phyloP scores from a whole-genome alignment of 2,797 vertebrate genomes.

The Lacerta bilineata region DNA sequence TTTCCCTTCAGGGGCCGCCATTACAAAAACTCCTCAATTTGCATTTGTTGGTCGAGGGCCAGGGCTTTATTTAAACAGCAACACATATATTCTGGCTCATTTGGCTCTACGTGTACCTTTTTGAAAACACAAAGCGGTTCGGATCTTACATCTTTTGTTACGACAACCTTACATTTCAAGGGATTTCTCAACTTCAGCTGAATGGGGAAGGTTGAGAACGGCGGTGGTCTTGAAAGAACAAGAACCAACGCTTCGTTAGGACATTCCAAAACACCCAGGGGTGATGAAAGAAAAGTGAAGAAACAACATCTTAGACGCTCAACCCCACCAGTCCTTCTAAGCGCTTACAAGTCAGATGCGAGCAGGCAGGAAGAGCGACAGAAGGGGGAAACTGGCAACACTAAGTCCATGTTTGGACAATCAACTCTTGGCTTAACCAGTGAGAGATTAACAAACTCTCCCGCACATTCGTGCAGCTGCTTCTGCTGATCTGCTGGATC shows the following conservation, averaged over 20 bases:
- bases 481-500: too few relatives aligned
- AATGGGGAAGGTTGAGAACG: slow-evolving; percentile 18
- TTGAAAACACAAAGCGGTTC: not conserved
- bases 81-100: not conserved
- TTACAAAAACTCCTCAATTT: not conserved
- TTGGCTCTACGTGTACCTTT: not conserved
- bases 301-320: not conserved
- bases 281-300: not conserved
- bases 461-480: too few relatives aligned
- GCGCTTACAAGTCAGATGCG: not conserved
- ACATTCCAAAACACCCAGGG: not conserved
- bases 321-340: not conserved
- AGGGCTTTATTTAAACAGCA: not conserved
- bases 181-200: not conserved
- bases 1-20: not conserved
- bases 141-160: not conserved
- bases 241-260: not conserved
- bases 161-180: not conserved
- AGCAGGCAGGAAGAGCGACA: not conserved
- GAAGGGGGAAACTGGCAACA: not conserved
- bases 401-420: not conserved
- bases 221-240: not conserved
- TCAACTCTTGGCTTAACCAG: not conserved
- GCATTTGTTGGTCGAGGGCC: not conserved
- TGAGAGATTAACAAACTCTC: not conserved